A percentile compares a stretch with the other conserved stretches of the same genome.
Conservation (phyloP, 2,113 vertebrate species). For the Recurvirostra avosetta region DNA sequence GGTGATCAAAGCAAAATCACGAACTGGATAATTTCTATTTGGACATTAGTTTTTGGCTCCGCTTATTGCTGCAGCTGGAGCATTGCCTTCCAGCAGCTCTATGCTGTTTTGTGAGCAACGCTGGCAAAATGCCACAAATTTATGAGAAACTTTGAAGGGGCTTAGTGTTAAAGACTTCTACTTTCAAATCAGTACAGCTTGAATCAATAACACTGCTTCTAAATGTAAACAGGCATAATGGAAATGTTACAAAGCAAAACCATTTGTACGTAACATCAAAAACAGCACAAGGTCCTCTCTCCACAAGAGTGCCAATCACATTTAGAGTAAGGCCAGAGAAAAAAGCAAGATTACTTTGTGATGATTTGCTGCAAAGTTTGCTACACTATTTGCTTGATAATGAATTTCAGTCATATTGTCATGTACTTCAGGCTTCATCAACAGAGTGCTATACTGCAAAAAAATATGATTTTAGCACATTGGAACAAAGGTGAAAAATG, state of each 20-base stretch:
- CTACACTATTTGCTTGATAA: constrained; percentile 73
- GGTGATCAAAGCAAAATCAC: constrained; percentile 38
- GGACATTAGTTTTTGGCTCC: constrained; percentile 36
- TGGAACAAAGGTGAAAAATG: constrained; percentile 64
- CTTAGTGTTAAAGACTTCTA: constrained; percentile 15
- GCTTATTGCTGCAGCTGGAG: constrained; percentile 38
- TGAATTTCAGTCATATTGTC: constrained; percentile 72
- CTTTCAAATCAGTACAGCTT: constrained; percentile 28
- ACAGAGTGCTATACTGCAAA: constrained; percentile 55
- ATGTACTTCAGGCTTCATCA: constrained; percentile 71
- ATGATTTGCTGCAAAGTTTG: constrained; percentile 71
- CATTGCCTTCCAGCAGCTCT: background rate
- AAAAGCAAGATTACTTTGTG: constrained; percentile 66
- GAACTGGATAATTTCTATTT: constrained; percentile 34
- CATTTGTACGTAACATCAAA: background rate
- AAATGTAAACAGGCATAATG: constrained; percentile 12
- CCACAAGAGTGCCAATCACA: constrained; percentile 60
- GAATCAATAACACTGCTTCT: background rate
- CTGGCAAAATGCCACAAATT: constrained; percentile 24
- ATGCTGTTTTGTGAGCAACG: background rate
- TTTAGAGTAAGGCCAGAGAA: constrained; percentile 61
- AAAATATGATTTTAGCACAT: constrained; percentile 67
- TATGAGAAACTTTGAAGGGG: constrained; percentile 37
- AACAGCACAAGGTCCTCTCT: constrained; percentile 57
- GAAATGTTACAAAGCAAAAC: constrained; percentile 59